A percentile compares a stretch with the other conserved stretches of the same genome.
These are phyloP conservation scores for Cheilosia impressa DNA, from an alignment of 2,888 invertebrate species.

Conservation along the genomic window DNA sequence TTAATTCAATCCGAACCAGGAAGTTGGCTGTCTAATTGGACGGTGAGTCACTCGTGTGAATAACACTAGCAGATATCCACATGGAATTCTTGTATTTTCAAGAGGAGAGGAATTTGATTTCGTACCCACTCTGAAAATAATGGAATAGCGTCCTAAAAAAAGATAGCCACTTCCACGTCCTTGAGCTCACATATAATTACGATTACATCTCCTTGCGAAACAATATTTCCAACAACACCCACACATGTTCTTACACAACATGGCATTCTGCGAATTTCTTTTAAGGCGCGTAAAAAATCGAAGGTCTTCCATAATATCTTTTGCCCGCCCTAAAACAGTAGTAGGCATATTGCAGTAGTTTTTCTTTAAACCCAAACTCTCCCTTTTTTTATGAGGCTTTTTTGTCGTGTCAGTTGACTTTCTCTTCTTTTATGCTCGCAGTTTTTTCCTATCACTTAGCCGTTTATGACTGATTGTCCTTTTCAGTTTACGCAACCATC, in stretches of 20 bases:
- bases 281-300: constrained; percentile 46
- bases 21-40: constrained; percentile 64
- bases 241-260: constrained; percentile 9
- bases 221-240: background rate
- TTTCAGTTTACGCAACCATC: constrained; percentile 14
- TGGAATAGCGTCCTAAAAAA: too few relatives aligned
- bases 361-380: background rate
- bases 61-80: too few relatives aligned
- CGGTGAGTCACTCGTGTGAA: constrained; percentile 11
- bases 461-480: constrained; percentile 28
- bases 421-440: constrained; percentile 35
- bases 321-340: background rate
- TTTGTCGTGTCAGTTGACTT: background rate
- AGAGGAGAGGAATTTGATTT: too few relatives aligned
- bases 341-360: background rate
- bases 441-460: background rate
- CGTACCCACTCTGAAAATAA: too few relatives aligned
- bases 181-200: background rate
- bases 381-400: constrained; percentile 12
- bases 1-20: constrained; percentile 70
- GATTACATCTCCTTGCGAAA: background rate
- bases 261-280: background rate
- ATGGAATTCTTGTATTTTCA: too few relatives aligned
- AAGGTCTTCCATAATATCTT: constrained; percentile 8
- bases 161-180: background rate